phyloP scores from a whole-genome alignment of 2,113 vertebrate species.

The Xyrauchen texanus region DNA sequence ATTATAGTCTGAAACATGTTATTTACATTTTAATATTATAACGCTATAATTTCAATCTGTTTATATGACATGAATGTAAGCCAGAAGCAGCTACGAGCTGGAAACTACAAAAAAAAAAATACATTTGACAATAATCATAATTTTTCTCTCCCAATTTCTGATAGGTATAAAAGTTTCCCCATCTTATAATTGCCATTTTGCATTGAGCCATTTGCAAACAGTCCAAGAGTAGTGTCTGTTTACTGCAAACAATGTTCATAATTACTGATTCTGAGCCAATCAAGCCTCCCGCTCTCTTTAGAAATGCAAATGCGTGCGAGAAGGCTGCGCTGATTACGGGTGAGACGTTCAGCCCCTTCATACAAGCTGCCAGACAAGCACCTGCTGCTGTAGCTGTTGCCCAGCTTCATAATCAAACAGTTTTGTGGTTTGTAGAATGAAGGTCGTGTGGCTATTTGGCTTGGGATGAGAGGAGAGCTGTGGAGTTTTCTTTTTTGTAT shows the following conservation, averaged over 20 bases:
- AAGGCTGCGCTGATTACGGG: slow-evolving; percentile 75
- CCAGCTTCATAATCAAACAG: slow-evolving; percentile 44
- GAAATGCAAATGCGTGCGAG: slow-evolving; percentile 75
- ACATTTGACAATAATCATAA: slow-evolving; percentile 27
- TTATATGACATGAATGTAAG: not conserved
- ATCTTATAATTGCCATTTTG: slow-evolving; percentile 71
- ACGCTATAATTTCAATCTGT: not conserved
- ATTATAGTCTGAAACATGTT: not conserved
- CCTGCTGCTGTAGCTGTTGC: slow-evolving; percentile 66
- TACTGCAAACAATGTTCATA: slow-evolving; percentile 80
- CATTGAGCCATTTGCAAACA: slow-evolving; percentile 76
- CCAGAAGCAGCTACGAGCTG: not conserved
- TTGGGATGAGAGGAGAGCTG: slow-evolving; percentile 50
- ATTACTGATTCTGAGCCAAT: slow-evolving; percentile 79
- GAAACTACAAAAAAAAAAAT: not conserved
- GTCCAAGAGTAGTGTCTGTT: slow-evolving; percentile 74
- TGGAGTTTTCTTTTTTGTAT: not conserved
- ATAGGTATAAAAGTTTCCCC: slow-evolving; percentile 45
- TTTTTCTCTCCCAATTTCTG: slow-evolving; percentile 21
- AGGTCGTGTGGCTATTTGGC: slow-evolving; percentile 57
- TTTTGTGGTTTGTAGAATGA: slow-evolving; percentile 36
- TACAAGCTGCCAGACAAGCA: slow-evolving; percentile 73
- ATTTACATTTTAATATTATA: not conserved
- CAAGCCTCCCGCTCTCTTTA: slow-evolving; percentile 73
- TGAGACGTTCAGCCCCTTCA: slow-evolving; percentile 64